Conservation (phyloP, 2,888 invertebrate genomes). For the Himalopsyche kuldschensis region DNA sequence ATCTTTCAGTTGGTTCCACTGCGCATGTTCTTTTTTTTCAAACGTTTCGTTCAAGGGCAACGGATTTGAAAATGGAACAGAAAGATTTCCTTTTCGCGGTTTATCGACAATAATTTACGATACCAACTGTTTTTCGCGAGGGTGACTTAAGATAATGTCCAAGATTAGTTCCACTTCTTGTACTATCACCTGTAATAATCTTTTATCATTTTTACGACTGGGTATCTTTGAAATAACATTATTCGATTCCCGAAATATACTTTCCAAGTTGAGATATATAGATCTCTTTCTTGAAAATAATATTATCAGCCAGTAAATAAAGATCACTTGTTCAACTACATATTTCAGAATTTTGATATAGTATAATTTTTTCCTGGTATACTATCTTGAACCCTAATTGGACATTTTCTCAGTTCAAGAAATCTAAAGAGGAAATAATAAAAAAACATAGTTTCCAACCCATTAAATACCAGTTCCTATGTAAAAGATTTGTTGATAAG, state of each 20-base stretch:
- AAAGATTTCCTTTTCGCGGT: neutral
- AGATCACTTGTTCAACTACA: no score
- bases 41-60: slow-evolving; percentile 15
- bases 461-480: no score
- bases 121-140: neutral
- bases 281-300: no score
- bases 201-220: neutral
- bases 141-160: neutral
- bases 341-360: no score
- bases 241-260: neutral
- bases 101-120: neutral
- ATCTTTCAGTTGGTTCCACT: neutral
- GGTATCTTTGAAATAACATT: neutral
- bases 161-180: neutral
- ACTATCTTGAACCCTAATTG: no score
- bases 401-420: no score
- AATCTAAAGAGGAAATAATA: no score
- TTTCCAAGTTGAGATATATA: no score
- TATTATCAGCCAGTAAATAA: no score
- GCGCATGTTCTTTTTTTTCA: slow-evolving; percentile 28
- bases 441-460: no score
- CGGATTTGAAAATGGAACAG: slow-evolving; percentile 1
- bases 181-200: neutral
- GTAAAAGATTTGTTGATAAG: no score
- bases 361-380: no score